Conservation (phyloP, 2,113 vertebrate genomes). For the Xiphophorus maculatus region DNA sequence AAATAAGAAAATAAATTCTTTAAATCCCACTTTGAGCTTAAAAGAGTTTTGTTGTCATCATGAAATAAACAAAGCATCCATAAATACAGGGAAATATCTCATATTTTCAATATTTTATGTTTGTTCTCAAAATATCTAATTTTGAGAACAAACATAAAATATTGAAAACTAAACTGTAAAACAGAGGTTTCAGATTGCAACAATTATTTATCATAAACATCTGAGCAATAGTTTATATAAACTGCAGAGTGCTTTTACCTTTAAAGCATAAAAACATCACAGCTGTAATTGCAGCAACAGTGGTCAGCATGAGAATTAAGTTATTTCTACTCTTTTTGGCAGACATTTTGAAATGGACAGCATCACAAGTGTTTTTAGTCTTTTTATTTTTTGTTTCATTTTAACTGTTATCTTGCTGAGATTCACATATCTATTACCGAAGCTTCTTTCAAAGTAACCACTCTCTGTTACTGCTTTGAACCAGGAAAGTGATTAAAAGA, state of each 20-base stretch:
- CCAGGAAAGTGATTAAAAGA: constrained; percentile 46
- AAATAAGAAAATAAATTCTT: background rate
- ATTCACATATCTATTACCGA: constrained; percentile 51
- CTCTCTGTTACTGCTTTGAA: constrained; percentile 52
- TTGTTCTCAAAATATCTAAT: background rate
- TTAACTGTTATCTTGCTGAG: constrained; percentile 10
- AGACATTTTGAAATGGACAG: constrained; percentile 29
- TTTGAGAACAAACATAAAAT: background rate
- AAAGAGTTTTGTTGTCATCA: background rate
- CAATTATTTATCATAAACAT: background rate
- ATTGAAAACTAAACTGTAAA: background rate
- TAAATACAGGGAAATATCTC: background rate
- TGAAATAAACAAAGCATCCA: background rate
- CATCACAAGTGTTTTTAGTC: background rate
- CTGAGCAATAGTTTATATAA: background rate
- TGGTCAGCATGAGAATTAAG: constrained; percentile 22
- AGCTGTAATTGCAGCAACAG: constrained; percentile 20
- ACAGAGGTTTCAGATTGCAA: background rate
- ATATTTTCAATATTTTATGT: no score
- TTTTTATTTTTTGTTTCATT: background rate
- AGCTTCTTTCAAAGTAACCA: constrained; percentile 40
- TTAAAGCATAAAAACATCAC: background rate
- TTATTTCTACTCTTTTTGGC: background rate
- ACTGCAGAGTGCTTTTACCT: background rate
- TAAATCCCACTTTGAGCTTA: background rate